Base-by-base conservation (phyloP, 2,888 invertebrate genomes). In the Esperia sulphurella region DNA sequence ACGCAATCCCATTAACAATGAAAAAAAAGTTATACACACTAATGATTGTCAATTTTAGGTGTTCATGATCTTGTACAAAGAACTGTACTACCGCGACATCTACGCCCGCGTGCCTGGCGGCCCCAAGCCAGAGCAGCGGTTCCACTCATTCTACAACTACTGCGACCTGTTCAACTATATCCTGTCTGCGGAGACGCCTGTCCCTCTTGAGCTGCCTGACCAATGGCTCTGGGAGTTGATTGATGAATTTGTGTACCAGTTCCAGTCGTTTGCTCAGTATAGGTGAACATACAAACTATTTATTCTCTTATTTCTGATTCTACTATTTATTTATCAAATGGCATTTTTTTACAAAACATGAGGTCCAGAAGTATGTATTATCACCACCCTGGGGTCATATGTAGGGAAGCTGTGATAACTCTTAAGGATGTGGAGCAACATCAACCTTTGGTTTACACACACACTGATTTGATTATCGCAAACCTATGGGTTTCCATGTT, bases 151-250 rank as follows among this genome's bases (percentile, higher is more conserved):
- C 83, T 97, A 94, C 86, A 99, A 99, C 85, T 99, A 99, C 77
- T 99, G 99, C 85, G 96, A 97, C 71, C 92, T 99, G 48, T 99
- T 99, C 89, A 98, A 99, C 84, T 95, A 96, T 71, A 98, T 99
- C 61, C 91, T 99, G 53, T 96, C 97, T 64, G 94, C 97, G 0
- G 94, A 95, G 58, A 94, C 94, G 31, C 98, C 98, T 0, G 96
- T 98, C 0, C 93, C 95, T 2, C 84, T 98, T 45, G 97, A 97
- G 75, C 83, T 99, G 50, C 99, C 99, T 9, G 98, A 99, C 85
- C 95, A 98, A 72, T 99, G 99, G 99, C 90, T 99, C 30, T 99
- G 99, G 99, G 99, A 99, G 79, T 93, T 99, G 45, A 96, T 99
- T 61, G 99, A 99, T 86, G 99, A 99, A 79, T 99, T 99, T 86